Base-by-base conservation (phyloP, 64 coral and sea anemone genomes). In the Dendronephthya gigantea region DNA sequence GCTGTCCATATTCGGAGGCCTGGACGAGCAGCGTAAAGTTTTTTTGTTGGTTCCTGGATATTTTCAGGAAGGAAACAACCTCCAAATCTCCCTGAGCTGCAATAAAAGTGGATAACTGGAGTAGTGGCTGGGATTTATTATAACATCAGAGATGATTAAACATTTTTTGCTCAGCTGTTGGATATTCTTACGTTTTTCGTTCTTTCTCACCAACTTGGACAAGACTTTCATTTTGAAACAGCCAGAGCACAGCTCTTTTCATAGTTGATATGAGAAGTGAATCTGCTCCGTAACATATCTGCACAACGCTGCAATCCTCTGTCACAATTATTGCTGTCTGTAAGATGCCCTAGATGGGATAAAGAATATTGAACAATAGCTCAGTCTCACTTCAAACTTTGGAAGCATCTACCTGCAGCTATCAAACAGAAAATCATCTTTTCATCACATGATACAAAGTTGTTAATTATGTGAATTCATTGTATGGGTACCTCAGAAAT, bases 1-100 rank as follows among this genome's bases (percentile, higher is more conserved):
- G 87, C 92, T 59, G 87, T 90, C 95, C 95, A 98, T 43, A 98
- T 50, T 0, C 95, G 84, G 31, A 91, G 75, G 35, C 95, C 95
- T 48, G 95, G 95, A 19, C 95, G 83, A 3, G 92, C 88, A 52
- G 90, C 88, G 65, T 91, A 98, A 0, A 93, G 81, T 3, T 50
- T 40, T 7, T 87, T 39, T 34, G 85, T 14, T 5, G 52, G 49
- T 39, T 81, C 86, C 3, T 79, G 72, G 29, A 79, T 29, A 30
- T 13, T 79, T 17, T 79, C 72, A 34, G 55, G 55, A 62, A 62
- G 19, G 19, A 62, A n/a, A 23, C 55, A 62, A 22, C 55, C 8
- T 7, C 55, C 55, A 62, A 9, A 62, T 27, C 55, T 1, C 7
- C 55, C 55, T 7, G 55, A 62, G 19, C 55, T 62, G 55, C 8